Conservation (phyloP, 92 coral and sea anemone genomes). For the Epizoanthus rinbou region DNA sequence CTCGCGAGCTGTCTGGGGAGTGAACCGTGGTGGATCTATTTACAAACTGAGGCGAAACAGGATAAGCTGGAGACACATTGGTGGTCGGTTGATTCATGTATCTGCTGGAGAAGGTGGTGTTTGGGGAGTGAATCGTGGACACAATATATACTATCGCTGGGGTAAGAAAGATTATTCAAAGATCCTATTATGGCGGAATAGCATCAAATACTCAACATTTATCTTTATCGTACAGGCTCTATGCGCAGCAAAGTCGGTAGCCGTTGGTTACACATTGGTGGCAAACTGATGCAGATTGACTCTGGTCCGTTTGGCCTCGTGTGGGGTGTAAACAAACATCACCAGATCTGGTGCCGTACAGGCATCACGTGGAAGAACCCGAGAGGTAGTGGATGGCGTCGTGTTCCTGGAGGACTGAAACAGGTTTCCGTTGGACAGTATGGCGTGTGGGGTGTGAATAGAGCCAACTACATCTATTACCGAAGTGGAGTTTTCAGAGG, state of each 20-base stretch:
- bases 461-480: slow-evolving; percentile 23
- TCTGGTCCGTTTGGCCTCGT: slow-evolving; percentile 59
- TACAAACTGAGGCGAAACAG: slow-evolving; percentile 30
- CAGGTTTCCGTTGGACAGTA: slow-evolving; percentile 36
- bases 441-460: slow-evolving; percentile 46
- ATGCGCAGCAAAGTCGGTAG: slow-evolving; percentile 16
- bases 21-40: slow-evolving; percentile 25
- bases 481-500: slow-evolving; percentile 6
- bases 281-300: slow-evolving; percentile 48
- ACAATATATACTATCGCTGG: slow-evolving; percentile 30
- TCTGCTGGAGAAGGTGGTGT: slow-evolving; percentile 46
- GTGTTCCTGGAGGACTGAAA: slow-evolving; percentile 47
- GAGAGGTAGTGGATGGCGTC: slow-evolving; percentile 42
- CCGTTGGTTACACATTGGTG: slow-evolving; percentile 32
- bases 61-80: slow-evolving; percentile 31
- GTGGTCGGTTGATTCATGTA: slow-evolving; percentile 25
- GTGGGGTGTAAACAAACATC: slow-evolving; percentile 33
- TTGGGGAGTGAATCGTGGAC: slow-evolving; percentile 43
- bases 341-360: slow-evolving; percentile 44
- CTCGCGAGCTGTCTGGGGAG: slow-evolving; percentile 34
- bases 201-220: neutral
- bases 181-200: neutral
- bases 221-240: slow-evolving; percentile 1
- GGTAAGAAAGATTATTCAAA: neutral
- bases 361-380: slow-evolving; percentile 41